Base-by-base conservation (phyloP, 2,888 invertebrate genomes). In the Pandemis corylana region DNA sequence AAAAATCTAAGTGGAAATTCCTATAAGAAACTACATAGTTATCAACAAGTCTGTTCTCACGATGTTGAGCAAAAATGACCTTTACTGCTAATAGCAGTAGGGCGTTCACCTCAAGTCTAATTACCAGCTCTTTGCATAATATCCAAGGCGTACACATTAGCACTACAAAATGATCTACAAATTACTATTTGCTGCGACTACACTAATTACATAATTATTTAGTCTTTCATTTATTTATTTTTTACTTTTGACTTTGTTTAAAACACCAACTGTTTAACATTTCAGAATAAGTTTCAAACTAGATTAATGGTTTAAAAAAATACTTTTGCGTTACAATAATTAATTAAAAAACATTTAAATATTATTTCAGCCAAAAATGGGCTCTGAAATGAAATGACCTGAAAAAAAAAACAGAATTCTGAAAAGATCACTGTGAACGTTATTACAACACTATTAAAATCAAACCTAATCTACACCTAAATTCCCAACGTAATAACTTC, bases 91-190 rank as follows among this genome's bases (percentile, higher is more conserved):
- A 75, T 75, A 71, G 66, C 75, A 71, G 71, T 75, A 84, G 89
- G 87, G 82, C 89, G 84, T 91, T 92, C 89, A 88, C 88, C 89
- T 90, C 88, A 80, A 81, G 82, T 89, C 84, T 92, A 92, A 93
- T 92, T 92, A 90, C 89, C 82, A 80, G 84, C 86, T 90, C 87
- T 90, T 90, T 89, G 89, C 90, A 89, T 92, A 92, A 91, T 91
- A 91, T 92, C 88, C 90, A 90, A 75, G 76, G 64, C 75, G 71
- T 89, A 87, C 87, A 89, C 93, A 91, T 93, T 92, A 91, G 89
- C 90, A 88, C 87, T 87, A 89, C 89, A 83, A 88, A 90, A 90
- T 90, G 87, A 90, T 91, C 90, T 89, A 87, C 89, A 90, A 92
- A 90, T 92, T 90, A 89, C 91, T 87, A 83, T 85, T 36, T 81